Percentiles rank a stretch among this genome's conserved stretches.
Evolutionary conservation across 2,113 vertebrate species (phyloP).

Genomic region (Odobenus rosmarus): DNA sequence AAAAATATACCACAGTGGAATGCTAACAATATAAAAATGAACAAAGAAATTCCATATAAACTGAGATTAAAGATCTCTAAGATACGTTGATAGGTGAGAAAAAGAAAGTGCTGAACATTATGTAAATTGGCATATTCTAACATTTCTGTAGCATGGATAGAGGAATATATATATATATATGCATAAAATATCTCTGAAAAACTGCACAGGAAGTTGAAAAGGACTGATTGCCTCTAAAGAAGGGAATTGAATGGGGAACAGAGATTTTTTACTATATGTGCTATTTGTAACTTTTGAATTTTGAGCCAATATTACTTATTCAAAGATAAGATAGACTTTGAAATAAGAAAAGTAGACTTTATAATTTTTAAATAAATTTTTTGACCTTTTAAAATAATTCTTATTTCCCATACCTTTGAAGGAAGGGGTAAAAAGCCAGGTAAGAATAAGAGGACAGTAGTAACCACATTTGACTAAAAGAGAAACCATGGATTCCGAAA

Average conservation of each 20-base stretch:
- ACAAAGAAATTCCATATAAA: not conserved
- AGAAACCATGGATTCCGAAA: slow-evolving; percentile 4
- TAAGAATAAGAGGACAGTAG: slow-evolving; percentile 24
- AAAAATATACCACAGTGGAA: not conserved
- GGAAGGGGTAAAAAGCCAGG: slow-evolving; percentile 33
- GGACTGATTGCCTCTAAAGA: not conserved
- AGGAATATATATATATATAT: not conserved
- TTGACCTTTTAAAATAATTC: slow-evolving; percentile 26
- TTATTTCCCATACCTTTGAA: slow-evolving; percentile 33
- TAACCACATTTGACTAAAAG: slow-evolving; percentile 1
- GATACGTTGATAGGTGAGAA: not conserved
- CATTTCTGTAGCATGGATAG: not conserved
- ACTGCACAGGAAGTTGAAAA: not conserved
- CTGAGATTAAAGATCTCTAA: slow-evolving; percentile 7
- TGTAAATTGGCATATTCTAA: not conserved
- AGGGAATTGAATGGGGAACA: not conserved
- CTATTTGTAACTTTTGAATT: slow-evolving; percentile 44
- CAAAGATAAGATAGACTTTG: not conserved
- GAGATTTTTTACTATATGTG: not conserved
- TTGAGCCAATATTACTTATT: slow-evolving; percentile 26
- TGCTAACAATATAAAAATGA: not conserved
- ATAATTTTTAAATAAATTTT: slow-evolving; percentile 17
- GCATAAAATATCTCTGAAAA: not conserved
- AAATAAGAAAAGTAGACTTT: not conserved
- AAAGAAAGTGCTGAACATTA: not conserved